phyloP scores from a whole-genome alignment of 2,113 vertebrate genomes.

The Miniopterus natalensis region DNA sequence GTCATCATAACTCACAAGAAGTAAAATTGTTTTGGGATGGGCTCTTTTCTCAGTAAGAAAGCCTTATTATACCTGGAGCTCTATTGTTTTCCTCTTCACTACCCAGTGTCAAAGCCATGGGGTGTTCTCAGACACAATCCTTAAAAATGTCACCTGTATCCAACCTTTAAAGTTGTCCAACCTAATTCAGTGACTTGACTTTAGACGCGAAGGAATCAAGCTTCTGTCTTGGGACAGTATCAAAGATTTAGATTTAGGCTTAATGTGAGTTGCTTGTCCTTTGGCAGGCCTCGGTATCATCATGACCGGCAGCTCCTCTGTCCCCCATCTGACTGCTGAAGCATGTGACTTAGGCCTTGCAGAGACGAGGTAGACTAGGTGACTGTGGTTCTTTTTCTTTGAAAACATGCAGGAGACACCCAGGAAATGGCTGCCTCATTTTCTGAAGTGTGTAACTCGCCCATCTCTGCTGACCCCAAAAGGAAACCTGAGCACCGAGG shows the following conservation, averaged over 20 bases:
- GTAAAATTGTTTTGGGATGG: constrained; percentile 23
- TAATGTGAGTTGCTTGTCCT: background rate
- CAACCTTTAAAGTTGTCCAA: background rate
- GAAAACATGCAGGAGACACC: background rate
- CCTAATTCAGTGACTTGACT: background rate
- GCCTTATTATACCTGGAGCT: background rate
- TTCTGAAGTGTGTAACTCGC: background rate
- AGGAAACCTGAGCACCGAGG: background rate
- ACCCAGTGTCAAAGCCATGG: background rate
- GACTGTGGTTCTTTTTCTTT: background rate
- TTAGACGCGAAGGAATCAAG: background rate
- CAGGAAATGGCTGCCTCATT: background rate
- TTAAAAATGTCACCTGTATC: constrained; percentile 24
- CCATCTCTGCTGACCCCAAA: background rate
- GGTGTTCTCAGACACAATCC: background rate
- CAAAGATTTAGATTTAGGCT: background rate
- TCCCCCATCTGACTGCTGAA: background rate
- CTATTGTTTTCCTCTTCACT: background rate
- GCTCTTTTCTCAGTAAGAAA: constrained; percentile 13
- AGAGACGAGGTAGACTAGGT: background rate
- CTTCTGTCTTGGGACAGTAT: background rate
- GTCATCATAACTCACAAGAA: background rate
- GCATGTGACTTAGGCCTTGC: background rate
- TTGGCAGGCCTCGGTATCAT: background rate
- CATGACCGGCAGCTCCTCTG: background rate